Conservation (phyloP, 2,113 vertebrate genomes). For the Clinocottus analis region DNA sequence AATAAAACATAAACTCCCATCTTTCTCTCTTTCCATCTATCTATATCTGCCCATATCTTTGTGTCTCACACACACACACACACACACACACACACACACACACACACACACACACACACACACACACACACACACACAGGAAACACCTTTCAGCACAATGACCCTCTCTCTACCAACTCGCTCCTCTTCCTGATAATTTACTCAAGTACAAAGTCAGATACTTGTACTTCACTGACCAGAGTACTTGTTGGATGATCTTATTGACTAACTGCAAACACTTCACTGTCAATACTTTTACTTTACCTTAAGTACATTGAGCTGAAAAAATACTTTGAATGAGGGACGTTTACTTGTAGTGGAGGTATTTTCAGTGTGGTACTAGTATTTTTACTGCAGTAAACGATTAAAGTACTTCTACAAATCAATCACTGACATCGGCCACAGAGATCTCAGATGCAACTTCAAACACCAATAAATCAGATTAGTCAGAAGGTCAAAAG, state of each 20-base stretch:
- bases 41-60: conserved; percentile 21
- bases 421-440: background rate
- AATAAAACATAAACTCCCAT: conserved; percentile 72
- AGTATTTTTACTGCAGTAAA: background rate
- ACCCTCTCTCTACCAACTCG: too few species aligned
- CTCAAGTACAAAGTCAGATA: background rate
- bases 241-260: too few species aligned
- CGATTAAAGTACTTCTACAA: background rate
- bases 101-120: conserved; percentile 8
- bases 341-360: background rate
- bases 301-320: background rate
- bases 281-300: background rate
- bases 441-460: background rate
- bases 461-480: background rate
- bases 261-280: background rate
- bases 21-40: conserved; percentile 23
- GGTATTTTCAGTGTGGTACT: background rate
- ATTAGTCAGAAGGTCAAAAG: background rate
- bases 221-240: background rate
- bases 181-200: too few species aligned
- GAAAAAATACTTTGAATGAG: background rate
- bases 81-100: conserved; percentile 10
- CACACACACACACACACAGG: background rate
- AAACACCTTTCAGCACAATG: too few species aligned
- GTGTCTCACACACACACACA: conserved; percentile 6